A percentile compares a stretch with the other conserved stretches of the same genome.
Evolutionary conservation across 2,797 vertebrate genomes (phyloP).

Genomic region (Neopelma chrysocephalum): DNA sequence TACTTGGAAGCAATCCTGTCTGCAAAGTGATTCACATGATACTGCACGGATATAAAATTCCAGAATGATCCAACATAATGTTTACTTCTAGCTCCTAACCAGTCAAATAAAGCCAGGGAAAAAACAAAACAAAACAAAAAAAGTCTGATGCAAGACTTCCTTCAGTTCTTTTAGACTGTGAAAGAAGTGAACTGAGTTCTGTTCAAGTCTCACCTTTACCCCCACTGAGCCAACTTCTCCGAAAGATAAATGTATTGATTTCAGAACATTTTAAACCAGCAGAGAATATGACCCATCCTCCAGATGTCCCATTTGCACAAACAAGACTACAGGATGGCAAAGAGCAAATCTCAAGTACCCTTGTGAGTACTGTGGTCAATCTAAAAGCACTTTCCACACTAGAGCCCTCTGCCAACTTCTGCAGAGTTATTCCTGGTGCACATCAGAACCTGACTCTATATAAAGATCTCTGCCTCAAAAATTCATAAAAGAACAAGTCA

Average conservation of each 20-base stretch:
- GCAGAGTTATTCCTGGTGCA: background rate
- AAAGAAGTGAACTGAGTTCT: background rate
- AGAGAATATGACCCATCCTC: background rate
- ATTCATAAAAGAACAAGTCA: background rate
- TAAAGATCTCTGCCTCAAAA: background rate
- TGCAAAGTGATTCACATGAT: background rate
- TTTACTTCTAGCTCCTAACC: background rate
- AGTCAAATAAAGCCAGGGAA: background rate
- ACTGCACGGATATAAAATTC: background rate
- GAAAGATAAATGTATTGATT: background rate
- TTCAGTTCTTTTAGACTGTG: background rate
- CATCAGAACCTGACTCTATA: background rate
- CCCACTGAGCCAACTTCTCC: background rate
- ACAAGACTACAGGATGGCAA: background rate
- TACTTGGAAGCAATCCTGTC: background rate
- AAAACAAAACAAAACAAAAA: fast-evolving
- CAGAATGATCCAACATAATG: background rate
- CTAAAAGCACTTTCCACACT: background rate
- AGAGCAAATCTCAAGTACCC: background rate
- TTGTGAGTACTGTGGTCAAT: background rate
- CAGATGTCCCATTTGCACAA: background rate
- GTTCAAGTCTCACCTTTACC: background rate
- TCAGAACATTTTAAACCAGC: background rate
- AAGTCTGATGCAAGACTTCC: background rate
- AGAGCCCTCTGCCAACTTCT: background rate